These are phyloP conservation scores for Leptodon cayanensis DNA, from an alignment of 2,797 vertebrate genomes.

Conservation along the genomic window DNA sequence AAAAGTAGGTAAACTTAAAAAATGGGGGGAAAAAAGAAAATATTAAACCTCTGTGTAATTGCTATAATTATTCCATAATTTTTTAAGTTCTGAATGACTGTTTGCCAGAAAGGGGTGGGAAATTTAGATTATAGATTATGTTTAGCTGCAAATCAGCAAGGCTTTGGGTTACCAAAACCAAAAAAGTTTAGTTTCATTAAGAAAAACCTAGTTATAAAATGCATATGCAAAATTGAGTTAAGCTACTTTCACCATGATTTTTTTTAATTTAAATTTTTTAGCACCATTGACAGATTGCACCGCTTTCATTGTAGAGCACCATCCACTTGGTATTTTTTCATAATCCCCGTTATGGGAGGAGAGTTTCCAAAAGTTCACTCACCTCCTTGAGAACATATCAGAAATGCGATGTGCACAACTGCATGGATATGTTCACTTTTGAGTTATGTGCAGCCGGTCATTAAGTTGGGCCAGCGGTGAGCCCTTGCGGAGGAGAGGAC, in stretches of 20 bases:
- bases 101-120: neutral
- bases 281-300: neutral
- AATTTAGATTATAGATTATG: neutral
- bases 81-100: neutral
- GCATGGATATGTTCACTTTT: neutral
- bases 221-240: neutral
- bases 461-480: neutral
- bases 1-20: neutral
- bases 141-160: neutral
- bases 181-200: neutral
- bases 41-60: neutral
- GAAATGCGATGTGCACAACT: neutral
- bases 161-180: neutral
- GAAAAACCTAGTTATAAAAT: neutral
- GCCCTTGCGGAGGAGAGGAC: neutral
- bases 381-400: neutral
- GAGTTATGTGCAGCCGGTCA: neutral
- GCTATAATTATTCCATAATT: neutral
- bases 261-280: neutral
- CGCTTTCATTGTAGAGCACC: neutral
- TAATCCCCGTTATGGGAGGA: neutral
- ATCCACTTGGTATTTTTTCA: neutral
- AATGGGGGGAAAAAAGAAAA: accelerated
- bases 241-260: neutral
- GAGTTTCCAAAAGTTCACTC: neutral